These are phyloP conservation scores for Mythimna impura DNA, from an alignment of 2,888 invertebrate species.

Conservation along the genomic window DNA sequence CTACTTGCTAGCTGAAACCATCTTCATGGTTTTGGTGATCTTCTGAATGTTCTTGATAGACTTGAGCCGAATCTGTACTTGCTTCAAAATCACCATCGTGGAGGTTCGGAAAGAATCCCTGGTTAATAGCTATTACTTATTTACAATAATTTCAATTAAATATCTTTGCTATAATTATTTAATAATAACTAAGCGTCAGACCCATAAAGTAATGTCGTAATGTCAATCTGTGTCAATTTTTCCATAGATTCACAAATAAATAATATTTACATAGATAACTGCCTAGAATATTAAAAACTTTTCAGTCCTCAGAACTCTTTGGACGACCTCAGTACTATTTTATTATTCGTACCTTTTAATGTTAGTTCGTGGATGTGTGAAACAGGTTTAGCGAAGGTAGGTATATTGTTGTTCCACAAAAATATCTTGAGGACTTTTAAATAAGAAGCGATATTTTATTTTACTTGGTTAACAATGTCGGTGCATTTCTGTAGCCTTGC, in stretches of 20 bases:
- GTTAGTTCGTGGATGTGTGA: not conserved
- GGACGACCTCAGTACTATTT: not conserved
- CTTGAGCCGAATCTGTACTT: slow-evolving; percentile 93
- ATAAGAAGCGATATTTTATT: slow-evolving; percentile 15
- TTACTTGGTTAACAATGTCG: slow-evolving; percentile 21
- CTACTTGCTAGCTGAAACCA: slow-evolving; percentile 93
- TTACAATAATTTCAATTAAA: slow-evolving; percentile 7
- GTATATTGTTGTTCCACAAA: not conserved
- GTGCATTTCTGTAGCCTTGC: slow-evolving; percentile 37
- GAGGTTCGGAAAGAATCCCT: slow-evolving; percentile 3
- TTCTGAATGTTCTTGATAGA: slow-evolving; percentile 96
- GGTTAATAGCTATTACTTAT: not conserved
- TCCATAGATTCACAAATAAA: slow-evolving; percentile 8
- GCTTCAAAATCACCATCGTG: slow-evolving; percentile 93
- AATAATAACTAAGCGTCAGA: not conserved
- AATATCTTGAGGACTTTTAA: slow-evolving; percentile 5
- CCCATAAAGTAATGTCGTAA: slow-evolving; percentile 15
- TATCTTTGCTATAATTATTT: not conserved
- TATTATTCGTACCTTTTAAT: not conserved
- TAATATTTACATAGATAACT: not conserved
- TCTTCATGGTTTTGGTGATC: slow-evolving; percentile 96
- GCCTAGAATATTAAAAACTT: not conserved
- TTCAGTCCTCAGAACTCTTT: slow-evolving; percentile 21
- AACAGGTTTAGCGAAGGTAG: slow-evolving; percentile 16
- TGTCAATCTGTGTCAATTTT: slow-evolving; percentile 27